Conservation (phyloP, 2,113 vertebrate genomes). For the Leucoraja erinaceus region DNA sequence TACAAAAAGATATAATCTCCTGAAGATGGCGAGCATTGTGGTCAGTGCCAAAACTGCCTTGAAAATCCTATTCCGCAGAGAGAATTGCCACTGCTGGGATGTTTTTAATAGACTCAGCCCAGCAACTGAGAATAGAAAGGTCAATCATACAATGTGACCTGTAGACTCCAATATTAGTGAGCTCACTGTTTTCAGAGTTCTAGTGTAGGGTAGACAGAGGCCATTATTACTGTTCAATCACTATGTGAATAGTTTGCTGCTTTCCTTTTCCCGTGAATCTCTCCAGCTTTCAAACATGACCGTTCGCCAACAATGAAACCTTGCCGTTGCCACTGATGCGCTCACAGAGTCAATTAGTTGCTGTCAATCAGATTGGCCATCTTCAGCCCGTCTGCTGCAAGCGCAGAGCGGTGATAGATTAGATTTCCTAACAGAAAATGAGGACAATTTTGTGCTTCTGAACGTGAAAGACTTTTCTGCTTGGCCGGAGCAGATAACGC, state of each 20-base stretch:
- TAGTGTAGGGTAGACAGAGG: neutral
- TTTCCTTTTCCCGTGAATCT: neutral
- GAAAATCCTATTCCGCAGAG: neutral
- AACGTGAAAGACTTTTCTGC: neutral
- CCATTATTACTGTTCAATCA: constrained; percentile 17
- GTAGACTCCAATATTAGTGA: neutral
- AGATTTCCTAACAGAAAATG: neutral
- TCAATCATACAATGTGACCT: neutral
- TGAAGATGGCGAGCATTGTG: neutral
- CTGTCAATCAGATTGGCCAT: neutral
- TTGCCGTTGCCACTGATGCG: neutral
- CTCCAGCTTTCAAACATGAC: neutral
- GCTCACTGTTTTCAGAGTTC: neutral
- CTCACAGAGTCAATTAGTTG: constrained; percentile 18
- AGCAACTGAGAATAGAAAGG: neutral
- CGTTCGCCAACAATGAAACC: neutral
- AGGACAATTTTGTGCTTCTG: neutral
- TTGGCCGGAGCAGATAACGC: neutral
- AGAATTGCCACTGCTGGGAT: neutral
- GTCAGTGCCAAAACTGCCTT: neutral
- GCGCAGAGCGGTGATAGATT: neutral
- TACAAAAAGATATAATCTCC: neutral
- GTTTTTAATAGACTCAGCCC: neutral
- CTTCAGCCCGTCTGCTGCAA: neutral
- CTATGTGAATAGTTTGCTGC: neutral